These are phyloP conservation scores for Nomada hirtipes DNA, from an alignment of 2,888 invertebrate species.

Conservation along the genomic window DNA sequence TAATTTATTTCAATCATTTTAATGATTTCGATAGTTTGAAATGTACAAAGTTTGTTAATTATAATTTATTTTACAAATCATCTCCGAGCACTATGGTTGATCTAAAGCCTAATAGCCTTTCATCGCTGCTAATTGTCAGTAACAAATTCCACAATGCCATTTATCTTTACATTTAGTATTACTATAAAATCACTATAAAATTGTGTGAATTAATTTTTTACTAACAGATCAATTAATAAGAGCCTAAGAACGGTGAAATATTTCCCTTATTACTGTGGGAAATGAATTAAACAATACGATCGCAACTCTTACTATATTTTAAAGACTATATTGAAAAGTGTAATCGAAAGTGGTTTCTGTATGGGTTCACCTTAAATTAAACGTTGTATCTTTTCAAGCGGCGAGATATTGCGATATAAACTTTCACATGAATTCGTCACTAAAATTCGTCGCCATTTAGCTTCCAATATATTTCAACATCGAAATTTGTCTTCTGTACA, in stretches of 20 bases:
- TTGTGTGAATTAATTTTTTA: not conserved
- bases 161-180: not conserved
- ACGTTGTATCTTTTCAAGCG: not conserved
- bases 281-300: not conserved
- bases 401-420: not conserved
- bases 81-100: too few relatives aligned
- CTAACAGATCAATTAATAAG: not conserved
- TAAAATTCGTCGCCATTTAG: not conserved
- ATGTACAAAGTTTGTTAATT: not conserved
- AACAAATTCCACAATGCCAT: too few relatives aligned
- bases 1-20: not conserved
- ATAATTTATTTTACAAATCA: not conserved
- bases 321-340: too few relatives aligned
- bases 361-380: too few relatives aligned
- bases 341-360: too few relatives aligned
- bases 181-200: not conserved
- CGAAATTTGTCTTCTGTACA: too few relatives aligned
- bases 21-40: not conserved
- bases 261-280: not conserved
- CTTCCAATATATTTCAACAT: not conserved
- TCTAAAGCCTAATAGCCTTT: too few relatives aligned
- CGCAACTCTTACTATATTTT: not conserved
- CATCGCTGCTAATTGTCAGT: too few relatives aligned
- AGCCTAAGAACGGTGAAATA: not conserved
- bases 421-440: conserved; percentile 13